These are phyloP conservation scores for Microtus montanus DNA, from an alignment of 2,113 vertebrate genomes.

Conservation along the genomic window DNA sequence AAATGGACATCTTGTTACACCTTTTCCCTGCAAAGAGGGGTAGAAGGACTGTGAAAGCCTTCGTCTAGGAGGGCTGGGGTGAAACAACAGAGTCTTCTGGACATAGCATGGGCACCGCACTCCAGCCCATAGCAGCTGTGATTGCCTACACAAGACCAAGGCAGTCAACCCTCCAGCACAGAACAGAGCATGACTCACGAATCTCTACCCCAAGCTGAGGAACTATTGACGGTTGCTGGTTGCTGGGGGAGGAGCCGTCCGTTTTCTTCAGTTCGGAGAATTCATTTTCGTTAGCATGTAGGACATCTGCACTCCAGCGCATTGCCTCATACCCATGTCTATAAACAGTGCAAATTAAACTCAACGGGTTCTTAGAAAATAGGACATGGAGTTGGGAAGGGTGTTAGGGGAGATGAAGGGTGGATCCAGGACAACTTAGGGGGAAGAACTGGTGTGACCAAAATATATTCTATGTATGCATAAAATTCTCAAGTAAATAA, in stretches of 20 bases:
- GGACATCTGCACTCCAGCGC: not conserved
- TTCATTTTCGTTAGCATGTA: not conserved
- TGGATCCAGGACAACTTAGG: not conserved
- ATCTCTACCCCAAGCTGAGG: not conserved
- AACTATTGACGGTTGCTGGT: not conserved
- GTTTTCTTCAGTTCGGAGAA: not conserved
- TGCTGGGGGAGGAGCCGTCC: not conserved
- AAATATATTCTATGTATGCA: not conserved
- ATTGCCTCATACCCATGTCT: not conserved
- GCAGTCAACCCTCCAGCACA: not conserved
- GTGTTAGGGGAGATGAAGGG: too few relatives aligned
- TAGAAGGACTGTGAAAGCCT: not conserved
- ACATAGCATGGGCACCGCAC: too few relatives aligned
- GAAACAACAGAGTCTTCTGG: not conserved
- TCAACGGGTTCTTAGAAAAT: not conserved
- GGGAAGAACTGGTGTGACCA: not conserved
- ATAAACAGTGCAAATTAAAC: not conserved
- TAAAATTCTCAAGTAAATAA: not conserved
- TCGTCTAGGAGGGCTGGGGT: not conserved
- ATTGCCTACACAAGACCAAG: too few relatives aligned
- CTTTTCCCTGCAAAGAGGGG: not conserved
- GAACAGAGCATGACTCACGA: not conserved
- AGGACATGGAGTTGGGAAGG: not conserved
- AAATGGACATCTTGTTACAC: not conserved
- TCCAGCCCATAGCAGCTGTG: not conserved